These are phyloP conservation scores for Trichonephila clavipes DNA, from an alignment of 1,140 invertebrate species.

Conservation along the genomic window DNA sequence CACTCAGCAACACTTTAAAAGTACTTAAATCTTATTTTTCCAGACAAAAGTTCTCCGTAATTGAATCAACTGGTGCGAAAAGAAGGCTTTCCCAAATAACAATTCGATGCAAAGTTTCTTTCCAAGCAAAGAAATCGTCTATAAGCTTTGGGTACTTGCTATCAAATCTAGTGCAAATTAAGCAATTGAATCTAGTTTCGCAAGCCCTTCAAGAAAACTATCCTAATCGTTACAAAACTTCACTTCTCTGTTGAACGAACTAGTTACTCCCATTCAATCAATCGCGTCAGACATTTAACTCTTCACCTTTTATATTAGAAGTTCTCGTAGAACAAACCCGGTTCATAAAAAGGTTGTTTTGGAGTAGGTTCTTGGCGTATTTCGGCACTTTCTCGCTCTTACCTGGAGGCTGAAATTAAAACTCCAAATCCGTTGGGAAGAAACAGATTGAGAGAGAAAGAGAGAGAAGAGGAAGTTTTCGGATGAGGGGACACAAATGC, in stretches of 20 bases:
- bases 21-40: not conserved
- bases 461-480: not conserved
- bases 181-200: constrained; percentile 1
- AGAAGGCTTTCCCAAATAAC: constrained; percentile 5
- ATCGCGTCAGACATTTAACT: constrained; percentile 8
- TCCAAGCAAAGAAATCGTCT: not conserved
- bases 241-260: not conserved
- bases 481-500: constrained; percentile 36
- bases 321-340: not conserved
- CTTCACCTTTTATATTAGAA: not conserved
- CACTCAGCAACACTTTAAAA: not conserved
- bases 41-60: not conserved
- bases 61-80: constrained; percentile 26
- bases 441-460: constrained; percentile 47
- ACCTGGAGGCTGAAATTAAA: constrained; percentile 40
- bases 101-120: not conserved
- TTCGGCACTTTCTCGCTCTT: not conserved
- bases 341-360: not conserved
- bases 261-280: constrained; percentile 4
- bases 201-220: not conserved
- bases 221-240: constrained; percentile 6
- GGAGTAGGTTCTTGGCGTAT: not conserved
- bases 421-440: constrained; percentile 32
- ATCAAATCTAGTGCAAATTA: constrained; percentile 21
- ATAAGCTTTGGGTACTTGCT: not conserved